Evolutionary conservation across 92 coral and sea anemone genomes (phyloP).

Genomic region (Phenganax subtilis): DNA sequence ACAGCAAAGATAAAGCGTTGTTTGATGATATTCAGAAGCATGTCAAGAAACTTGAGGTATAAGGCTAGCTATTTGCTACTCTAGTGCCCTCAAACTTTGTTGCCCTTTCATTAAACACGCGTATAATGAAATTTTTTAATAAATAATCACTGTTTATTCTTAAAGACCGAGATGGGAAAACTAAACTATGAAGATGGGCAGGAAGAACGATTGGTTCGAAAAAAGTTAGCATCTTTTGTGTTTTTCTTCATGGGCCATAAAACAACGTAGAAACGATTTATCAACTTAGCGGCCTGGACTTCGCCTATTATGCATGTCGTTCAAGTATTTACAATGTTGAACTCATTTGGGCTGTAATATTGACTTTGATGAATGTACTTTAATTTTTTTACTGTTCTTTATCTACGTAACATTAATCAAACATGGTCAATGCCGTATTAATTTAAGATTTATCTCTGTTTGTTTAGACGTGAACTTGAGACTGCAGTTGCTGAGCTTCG

Average conservation of each 20-base stretch:
- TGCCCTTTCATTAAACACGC: too few relatives aligned
- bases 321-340: too few relatives aligned
- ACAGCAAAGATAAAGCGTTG: slow-evolving; percentile 79
- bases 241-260: background rate
- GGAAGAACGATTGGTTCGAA: slow-evolving; percentile 67
- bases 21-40: slow-evolving; percentile 77
- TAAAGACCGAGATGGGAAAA: slow-evolving; percentile 44
- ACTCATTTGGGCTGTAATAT: too few relatives aligned
- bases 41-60: slow-evolving; percentile 72
- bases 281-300: background rate
- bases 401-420: background rate
- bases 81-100: background rate
- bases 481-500: slow-evolving; percentile 66
- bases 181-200: slow-evolving; percentile 79
- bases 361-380: too few relatives aligned
- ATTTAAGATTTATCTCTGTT: background rate
- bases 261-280: background rate
- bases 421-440: background rate
- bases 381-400: too few relatives aligned
- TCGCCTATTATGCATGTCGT: too few relatives aligned
- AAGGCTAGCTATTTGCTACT: background rate
- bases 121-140: too few relatives aligned
- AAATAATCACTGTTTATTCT: too few relatives aligned
- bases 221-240: slow-evolving; percentile 47
- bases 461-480: slow-evolving; percentile 68